Conservation (phyloP, 2,888 invertebrate species). For the Lithosia quadra region DNA sequence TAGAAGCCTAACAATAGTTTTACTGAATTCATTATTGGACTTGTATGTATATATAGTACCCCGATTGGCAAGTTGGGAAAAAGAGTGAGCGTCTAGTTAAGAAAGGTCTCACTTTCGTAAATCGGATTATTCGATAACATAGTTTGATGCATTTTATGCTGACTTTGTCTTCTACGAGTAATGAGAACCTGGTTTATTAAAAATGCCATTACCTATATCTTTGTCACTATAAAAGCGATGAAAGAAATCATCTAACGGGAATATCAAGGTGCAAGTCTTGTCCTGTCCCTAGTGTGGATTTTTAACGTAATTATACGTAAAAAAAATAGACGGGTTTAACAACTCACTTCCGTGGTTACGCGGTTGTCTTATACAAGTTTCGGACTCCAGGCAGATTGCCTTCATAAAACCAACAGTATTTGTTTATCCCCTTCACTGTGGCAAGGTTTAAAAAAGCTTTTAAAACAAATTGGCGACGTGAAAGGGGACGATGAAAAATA, state of each 20-base stretch:
- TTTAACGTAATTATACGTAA: not conserved
- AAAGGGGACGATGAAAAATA: slow-evolving; percentile 24
- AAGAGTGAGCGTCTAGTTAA: too few relatives aligned
- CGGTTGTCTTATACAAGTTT: not conserved
- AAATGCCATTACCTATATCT: too few relatives aligned
- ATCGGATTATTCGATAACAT: too few relatives aligned
- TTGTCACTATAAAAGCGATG: too few relatives aligned
- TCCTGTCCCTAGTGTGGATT: not conserved
- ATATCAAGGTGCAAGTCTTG: not conserved
- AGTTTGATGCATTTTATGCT: too few relatives aligned
- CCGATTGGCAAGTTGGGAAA: too few relatives aligned
- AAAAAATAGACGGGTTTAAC: not conserved
- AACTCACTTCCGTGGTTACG: not conserved
- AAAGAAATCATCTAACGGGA: not conserved
- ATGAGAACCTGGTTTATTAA: too few relatives aligned
- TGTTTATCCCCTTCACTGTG: not conserved
- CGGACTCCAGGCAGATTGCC: not conserved
- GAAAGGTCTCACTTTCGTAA: too few relatives aligned
- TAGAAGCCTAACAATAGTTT: too few relatives aligned
- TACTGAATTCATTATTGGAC: too few relatives aligned
- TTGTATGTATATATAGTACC: too few relatives aligned
- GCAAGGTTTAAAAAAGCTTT: slow-evolving; percentile 17
- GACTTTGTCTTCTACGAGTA: too few relatives aligned
- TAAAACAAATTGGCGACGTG: slow-evolving; percentile 22
- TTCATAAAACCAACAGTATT: not conserved